A percentile compares a stretch with the other conserved stretches of the same genome.
These are phyloP conservation scores for Contarinia nasturtii DNA, from an alignment of 1,140 invertebrate species.

Conservation along the genomic window DNA sequence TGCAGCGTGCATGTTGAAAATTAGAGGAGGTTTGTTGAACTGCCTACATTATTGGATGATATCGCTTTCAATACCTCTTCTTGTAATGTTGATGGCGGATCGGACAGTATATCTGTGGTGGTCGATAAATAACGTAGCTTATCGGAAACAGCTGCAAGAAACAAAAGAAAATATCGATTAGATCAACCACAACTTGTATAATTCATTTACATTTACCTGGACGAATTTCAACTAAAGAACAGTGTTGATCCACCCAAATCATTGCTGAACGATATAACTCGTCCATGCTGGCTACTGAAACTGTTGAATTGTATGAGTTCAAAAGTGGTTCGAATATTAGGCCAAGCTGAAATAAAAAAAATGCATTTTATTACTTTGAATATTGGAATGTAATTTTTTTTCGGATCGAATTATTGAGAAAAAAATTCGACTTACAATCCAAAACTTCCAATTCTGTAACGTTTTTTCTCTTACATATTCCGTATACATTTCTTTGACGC, in stretches of 20 bases:
- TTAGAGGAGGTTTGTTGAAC: too few species aligned
- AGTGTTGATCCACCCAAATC: conserved; percentile 90
- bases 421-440: conserved; percentile 88
- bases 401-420: too few species aligned
- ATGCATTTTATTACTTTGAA: neutral
- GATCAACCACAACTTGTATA: neutral
- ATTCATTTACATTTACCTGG: conserved; percentile 47
- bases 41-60: neutral
- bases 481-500: conserved; percentile 89
- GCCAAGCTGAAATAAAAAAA: conserved; percentile 56
- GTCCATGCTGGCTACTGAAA: conserved; percentile 76
- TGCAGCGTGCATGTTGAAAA: too few species aligned
- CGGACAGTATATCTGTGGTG: conserved; percentile 78
- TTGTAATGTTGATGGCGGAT: conserved; percentile 59
- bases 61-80: conserved; percentile 48
- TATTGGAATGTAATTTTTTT: too few species aligned
- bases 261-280: conserved; percentile 82
- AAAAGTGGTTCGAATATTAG: conserved; percentile 73
- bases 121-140: conserved; percentile 78
- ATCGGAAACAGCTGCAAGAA: conserved; percentile 78
- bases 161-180: conserved; percentile 8
- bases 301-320: conserved; percentile 73
- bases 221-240: conserved; percentile 78
- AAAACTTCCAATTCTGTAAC: conserved; percentile 91
- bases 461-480: conserved; percentile 75